These are phyloP conservation scores for Melanogrammus aeglefinus DNA, from an alignment of 2,797 vertebrate genomes.

Conservation along the genomic window DNA sequence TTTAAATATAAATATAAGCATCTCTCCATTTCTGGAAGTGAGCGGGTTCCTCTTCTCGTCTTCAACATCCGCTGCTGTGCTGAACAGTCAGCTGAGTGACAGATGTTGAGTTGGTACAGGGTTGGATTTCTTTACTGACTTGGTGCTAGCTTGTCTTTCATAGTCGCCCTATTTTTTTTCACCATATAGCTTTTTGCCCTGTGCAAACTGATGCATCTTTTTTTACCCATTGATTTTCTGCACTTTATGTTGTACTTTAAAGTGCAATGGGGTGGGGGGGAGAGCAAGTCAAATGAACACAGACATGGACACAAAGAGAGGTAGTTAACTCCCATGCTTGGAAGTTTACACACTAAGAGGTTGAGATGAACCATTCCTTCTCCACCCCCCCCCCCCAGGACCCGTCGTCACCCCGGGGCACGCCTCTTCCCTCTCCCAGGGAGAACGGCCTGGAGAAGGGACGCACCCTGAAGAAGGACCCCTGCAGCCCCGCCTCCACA, in stretches of 20 bases:
- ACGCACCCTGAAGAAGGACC: slow-evolving; percentile 87
- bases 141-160: too few relatives aligned
- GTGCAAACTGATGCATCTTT: not conserved
- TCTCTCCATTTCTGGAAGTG: too few relatives aligned
- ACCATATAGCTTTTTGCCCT: not conserved
- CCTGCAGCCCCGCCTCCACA: slow-evolving; percentile 90
- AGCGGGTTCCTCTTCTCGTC: too few relatives aligned
- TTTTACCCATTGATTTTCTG: not conserved
- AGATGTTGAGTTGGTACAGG: too few relatives aligned
- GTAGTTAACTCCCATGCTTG: too few relatives aligned
- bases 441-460: slow-evolving; percentile 93
- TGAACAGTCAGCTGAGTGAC: too few relatives aligned
- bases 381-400: slow-evolving; percentile 82
- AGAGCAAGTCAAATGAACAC: not conserved
- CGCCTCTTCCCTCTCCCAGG: slow-evolving; percentile 88
- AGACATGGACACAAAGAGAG: not conserved
- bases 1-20: too few relatives aligned
- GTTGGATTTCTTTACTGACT: too few relatives aligned
- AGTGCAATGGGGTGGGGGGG: not conserved
- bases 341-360: slow-evolving; percentile 6
- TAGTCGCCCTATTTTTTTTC: not conserved
- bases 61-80: too few relatives aligned
- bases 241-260: not conserved
- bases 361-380: not conserved
- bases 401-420: slow-evolving; percentile 86